Base-by-base conservation (phyloP, 2,888 invertebrate genomes). In the Hydrotaea diabolus region DNA sequence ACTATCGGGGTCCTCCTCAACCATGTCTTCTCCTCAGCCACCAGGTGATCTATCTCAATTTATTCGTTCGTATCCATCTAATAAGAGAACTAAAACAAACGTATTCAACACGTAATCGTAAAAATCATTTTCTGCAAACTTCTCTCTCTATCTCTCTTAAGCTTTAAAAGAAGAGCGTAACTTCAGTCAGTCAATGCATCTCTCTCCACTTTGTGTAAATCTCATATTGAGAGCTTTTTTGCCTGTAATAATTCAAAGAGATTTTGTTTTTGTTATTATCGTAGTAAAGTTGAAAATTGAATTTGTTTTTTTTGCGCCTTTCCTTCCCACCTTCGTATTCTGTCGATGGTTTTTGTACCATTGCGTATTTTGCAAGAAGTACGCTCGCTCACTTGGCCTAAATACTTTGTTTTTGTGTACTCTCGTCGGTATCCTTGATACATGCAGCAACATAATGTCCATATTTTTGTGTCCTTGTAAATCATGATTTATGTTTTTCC, bases 31-130 rank as follows among this genome's bases (percentile, higher is more conserved):
- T 26, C 64, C 78, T 85, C 87, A 87, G 79, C 86, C 86, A 85
- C 85, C 88, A 88, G 88, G 88, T 88, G 88, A 88, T 86, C 83
- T 78, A 81, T 64, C 36, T 11, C 36, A 62, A 62, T 23, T 21
- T 39, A 8, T 19, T 39, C 39, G 13, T 19, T 2, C 7, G 7
- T 31, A 31, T 31, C 31, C 2, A 31, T 31, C 31, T 31, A 2
- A 31, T 31, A 31, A 31, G 31, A 31, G 31, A 31, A 7, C 7
- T 2, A 31, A 7, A 31, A 2, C 31, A 31, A 31, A 31, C 31
- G 31, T 31, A 77, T 31, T 49, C 23, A 73, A 43, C 31, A 3
- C 39, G 23, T 19, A 17, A 59, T 55, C 43, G 19, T 59, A 62
- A 43, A 2, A 36, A 57, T 36, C 57, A 62, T 57, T 21, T 53